phyloP scores from a whole-genome alignment of 2,888 invertebrate genomes.

The Xanthia togata region DNA sequence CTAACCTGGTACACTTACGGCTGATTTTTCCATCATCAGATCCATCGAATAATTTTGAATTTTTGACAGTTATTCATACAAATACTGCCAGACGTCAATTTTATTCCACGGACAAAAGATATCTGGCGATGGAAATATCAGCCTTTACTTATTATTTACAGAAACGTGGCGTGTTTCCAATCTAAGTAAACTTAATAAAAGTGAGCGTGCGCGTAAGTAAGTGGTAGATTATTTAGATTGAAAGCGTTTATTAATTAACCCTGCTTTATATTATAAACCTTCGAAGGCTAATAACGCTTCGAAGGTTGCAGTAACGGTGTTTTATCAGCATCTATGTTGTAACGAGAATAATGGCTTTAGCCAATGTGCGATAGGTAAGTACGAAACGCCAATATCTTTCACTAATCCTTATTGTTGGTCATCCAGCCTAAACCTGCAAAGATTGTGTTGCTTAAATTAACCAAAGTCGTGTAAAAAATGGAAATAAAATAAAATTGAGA shows the following conservation, averaged over 20 bases:
- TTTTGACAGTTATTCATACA: not conserved
- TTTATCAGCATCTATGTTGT: constrained; percentile 8
- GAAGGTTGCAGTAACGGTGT: constrained; percentile 11
- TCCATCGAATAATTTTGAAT: not conserved
- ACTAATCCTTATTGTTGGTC: constrained; percentile 1
- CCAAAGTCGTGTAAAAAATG: constrained; percentile 55
- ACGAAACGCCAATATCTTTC: not conserved
- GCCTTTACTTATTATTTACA: constrained; percentile 10
- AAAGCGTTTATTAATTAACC: constrained; percentile 16
- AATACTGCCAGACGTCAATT: not conserved
- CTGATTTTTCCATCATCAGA: too few species aligned
- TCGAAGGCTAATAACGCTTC: too few species aligned
- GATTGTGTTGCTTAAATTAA: constrained; percentile 56
- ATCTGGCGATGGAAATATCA: not conserved
- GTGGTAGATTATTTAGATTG: constrained; percentile 21
- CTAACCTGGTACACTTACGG: not conserved
- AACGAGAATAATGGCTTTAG: not conserved
- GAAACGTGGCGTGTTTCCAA: constrained; percentile 31
- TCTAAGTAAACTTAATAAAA: constrained; percentile 24
- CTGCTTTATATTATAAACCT: not conserved
- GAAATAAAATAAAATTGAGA: constrained; percentile 67
- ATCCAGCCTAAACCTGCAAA: constrained; percentile 23
- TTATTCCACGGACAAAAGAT: not conserved
- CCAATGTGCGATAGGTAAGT: not conserved
- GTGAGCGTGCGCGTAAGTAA: constrained; percentile 12